Base-by-base conservation (phyloP, 2,113 vertebrate genomes). In the Pseudolaguvia tuberculata region DNA sequence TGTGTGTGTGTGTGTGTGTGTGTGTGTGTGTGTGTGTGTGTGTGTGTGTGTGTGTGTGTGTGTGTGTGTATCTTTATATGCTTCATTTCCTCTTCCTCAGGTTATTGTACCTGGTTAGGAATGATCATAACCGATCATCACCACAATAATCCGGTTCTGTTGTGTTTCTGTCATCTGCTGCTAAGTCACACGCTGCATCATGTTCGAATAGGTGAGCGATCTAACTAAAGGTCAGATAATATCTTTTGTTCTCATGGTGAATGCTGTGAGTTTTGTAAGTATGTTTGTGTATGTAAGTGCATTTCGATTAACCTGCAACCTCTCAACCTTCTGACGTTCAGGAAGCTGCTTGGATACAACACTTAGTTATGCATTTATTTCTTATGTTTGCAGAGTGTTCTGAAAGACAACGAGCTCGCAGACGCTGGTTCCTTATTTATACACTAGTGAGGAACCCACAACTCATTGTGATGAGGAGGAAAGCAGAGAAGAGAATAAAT, bases 81-180 rank as follows among this genome's bases (percentile, higher is more conserved):
- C 23, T 67, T n/a, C 18, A 25, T 14, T 9, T 18, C 8, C 21
- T 12, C 11, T 17, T 23, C 10, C 10, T 17, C 80, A 96, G 94
- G 93, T 21, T 95, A 92, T 83, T 82, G 56, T 0, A 94, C 93
- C 0, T 96, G 94, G 94, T 80, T 92, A 11, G 93, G 94, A 51
- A 95, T 96, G 94, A 92, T 96, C 70, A 92, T 91, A 50, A 89
- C 94, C 73, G 93, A 96, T 78, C 93, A 94, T 72, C 90, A 94
- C 76, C 94, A 95, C 50, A 93, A 84, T 84, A 94, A 94, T 80
- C 93, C 93, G 0, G 90, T 91, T 76, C 89, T 95, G 42, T 83
- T 95, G 57, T 92, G 91, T 81, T 96, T 96, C 82, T 94, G 94
- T 72, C 89, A 94, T 78, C 83, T 92, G 78, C 87, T 96, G 57